These are phyloP conservation scores for Craniophora ligustri DNA, from an alignment of 2,888 invertebrate genomes.

Conservation along the genomic window DNA sequence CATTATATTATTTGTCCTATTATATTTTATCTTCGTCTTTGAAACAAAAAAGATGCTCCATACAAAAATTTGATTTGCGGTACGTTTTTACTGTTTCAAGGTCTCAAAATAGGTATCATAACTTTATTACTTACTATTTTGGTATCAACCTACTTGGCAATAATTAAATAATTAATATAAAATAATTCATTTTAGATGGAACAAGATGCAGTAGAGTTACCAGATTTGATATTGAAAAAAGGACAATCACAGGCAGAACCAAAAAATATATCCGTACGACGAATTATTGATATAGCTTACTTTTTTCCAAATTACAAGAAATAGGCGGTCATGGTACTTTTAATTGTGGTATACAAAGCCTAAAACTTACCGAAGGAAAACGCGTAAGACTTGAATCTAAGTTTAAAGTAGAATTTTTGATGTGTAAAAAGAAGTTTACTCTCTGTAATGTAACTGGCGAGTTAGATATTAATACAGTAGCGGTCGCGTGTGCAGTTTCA, in stretches of 20 bases:
- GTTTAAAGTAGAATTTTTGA: constrained; percentile 4
- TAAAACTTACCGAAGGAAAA: constrained; percentile 3
- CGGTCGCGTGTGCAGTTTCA: constrained; percentile 4
- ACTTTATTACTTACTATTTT: no score
- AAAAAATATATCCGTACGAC: neutral
- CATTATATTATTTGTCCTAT: no score
- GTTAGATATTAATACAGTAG: constrained; percentile 16
- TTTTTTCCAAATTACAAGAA: constrained; percentile 10
- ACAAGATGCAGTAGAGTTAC: neutral
- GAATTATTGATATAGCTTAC: constrained; percentile 2
- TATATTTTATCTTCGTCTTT: no score
- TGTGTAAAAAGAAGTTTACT: constrained; percentile 7
- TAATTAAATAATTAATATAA: no score
- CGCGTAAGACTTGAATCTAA: constrained; percentile 5
- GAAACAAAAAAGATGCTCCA: no score
- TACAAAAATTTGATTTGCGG: no score
- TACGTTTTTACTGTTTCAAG: no score
- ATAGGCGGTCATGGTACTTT: constrained; percentile 8
- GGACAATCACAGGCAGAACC: constrained; percentile 1
- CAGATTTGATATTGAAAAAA: neutral
- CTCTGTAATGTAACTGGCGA: constrained; percentile 8
- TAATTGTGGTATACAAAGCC: constrained; percentile 11
- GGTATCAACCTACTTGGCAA: no score
- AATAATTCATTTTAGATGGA: constrained; percentile 2
- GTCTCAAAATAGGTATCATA: no score